A percentile compares a stretch with the other conserved stretches of the same genome.
Conservation (phyloP, 2,888 invertebrate genomes). For the Hoplodrina ambigua region DNA sequence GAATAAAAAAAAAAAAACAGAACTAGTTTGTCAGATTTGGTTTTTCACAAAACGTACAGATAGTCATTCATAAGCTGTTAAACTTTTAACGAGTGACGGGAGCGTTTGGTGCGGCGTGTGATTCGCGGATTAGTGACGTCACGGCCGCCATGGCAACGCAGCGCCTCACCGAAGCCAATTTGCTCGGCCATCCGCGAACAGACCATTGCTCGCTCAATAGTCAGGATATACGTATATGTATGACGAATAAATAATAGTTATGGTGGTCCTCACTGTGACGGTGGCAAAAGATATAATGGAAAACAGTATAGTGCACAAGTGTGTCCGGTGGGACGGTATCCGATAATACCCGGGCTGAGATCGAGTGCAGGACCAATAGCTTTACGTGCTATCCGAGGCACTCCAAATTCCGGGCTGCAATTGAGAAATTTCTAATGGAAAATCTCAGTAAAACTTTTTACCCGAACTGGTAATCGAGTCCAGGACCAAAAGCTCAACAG, state of each 20-base stretch:
- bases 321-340: too few species aligned
- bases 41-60: conserved; percentile 1
- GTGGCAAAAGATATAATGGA: background rate
- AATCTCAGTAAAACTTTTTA: too few species aligned
- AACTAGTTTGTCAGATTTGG: background rate
- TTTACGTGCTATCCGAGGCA: too few species aligned
- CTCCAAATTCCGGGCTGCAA: too few species aligned
- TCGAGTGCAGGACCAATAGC: too few species aligned
- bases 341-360: too few species aligned
- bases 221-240: conserved; percentile 5
- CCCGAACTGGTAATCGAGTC: too few species aligned
- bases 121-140: conserved; percentile 60
- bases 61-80: conserved; percentile 28
- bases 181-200: conserved; percentile 56
- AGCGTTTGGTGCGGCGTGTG: conserved; percentile 42
- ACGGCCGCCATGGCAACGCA: conserved; percentile 47
- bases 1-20: too few species aligned
- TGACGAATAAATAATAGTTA: conserved; percentile 22
- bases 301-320: too few species aligned
- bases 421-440: too few species aligned
- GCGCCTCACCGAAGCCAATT: conserved; percentile 63
- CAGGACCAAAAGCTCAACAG: too few species aligned
- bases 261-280: conserved; percentile 7
- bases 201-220: conserved; percentile 38
- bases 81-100: conserved; percentile 55